Evolutionary conservation across 1,140 invertebrate species (phyloP).

Genomic region (Cheumatopsyche charites): DNA sequence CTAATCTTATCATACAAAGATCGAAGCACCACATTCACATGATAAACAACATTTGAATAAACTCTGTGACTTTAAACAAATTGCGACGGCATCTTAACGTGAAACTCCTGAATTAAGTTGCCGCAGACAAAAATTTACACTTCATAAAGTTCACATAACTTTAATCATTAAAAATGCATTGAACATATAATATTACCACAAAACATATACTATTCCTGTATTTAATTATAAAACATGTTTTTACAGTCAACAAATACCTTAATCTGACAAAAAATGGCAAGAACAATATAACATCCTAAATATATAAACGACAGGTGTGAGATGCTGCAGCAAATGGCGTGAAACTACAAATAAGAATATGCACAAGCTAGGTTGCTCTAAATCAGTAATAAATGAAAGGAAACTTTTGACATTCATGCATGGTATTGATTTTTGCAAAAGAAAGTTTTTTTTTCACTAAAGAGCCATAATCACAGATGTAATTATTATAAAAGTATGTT

Average conservation of each 20-base stretch:
- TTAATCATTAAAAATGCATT: too few species aligned
- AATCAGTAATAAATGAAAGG: conserved; percentile 28
- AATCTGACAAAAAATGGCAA: background rate
- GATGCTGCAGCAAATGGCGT: conserved; percentile 36
- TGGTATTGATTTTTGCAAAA: conserved; percentile 33
- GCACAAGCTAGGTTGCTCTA: conserved; percentile 23
- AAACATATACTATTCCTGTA: too few species aligned
- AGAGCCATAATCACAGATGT: conserved; percentile 46
- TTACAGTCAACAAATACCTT: background rate
- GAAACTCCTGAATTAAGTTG: too few species aligned
- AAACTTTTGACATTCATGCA: conserved; percentile 44
- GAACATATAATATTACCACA: too few species aligned
- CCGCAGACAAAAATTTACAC: too few species aligned
- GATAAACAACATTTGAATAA: conserved; percentile 24
- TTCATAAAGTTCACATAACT: too few species aligned
- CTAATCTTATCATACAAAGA: conserved; percentile 29
- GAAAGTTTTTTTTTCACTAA: conserved; percentile 40
- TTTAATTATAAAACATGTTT: too few species aligned
- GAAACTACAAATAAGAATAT: conserved; percentile 32
- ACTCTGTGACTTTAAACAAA: conserved; percentile 40
- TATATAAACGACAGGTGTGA: conserved; percentile 31
- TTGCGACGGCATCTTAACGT: background rate
- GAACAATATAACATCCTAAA: conserved; percentile 20
- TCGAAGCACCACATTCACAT: conserved; percentile 30
- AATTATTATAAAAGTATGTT: conserved; percentile 46